Conservation (phyloP, 2,113 vertebrate genomes). For the Ochotona curzoniae region DNA sequence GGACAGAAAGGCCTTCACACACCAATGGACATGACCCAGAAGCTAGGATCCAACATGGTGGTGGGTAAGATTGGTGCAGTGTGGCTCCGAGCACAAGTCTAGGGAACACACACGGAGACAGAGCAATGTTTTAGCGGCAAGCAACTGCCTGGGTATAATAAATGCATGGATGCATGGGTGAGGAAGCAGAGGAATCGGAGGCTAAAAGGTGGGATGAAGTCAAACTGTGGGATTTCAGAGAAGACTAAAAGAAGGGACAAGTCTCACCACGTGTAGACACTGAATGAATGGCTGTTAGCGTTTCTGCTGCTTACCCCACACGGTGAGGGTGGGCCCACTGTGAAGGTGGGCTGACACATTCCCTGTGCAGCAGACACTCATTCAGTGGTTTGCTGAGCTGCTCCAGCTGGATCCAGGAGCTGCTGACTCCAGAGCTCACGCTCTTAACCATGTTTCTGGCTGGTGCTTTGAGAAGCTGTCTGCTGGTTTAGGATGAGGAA, state of each 20-base stretch:
- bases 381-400: background rate
- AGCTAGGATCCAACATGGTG: background rate
- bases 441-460: background rate
- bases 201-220: too few relatives aligned
- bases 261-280: background rate
- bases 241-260: background rate
- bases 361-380: background rate
- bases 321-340: too few relatives aligned
- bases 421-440: background rate
- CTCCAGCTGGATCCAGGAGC: background rate
- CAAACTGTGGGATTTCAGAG: background rate
- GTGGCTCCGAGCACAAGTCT: background rate
- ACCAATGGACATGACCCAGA: background rate
- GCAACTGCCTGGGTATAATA: background rate
- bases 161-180: rapidly evolving
- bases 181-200: background rate
- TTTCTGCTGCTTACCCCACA: rapidly evolving
- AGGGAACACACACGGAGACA: background rate
- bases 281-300: rapidly evolving
- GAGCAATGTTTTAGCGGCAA: background rate
- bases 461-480: background rate
- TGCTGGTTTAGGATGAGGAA: background rate
- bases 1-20: background rate
- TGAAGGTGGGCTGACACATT: rapidly evolving
- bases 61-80: background rate